Evolutionary conservation across 2,888 invertebrate species (phyloP).

Genomic region (Calliopum simillimum): DNA sequence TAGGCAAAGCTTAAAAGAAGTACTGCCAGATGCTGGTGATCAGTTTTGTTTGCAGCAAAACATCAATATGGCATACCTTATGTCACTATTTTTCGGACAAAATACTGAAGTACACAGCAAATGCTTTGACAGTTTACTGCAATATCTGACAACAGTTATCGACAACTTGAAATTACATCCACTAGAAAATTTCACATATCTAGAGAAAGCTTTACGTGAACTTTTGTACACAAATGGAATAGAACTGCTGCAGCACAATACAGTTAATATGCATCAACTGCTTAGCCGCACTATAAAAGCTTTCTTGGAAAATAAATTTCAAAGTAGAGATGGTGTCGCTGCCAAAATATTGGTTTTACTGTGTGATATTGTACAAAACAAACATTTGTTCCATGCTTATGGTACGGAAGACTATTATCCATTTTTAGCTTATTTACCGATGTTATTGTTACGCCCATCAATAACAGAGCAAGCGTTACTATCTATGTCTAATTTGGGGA

Average conservation of each 20-base stretch:
- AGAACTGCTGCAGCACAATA: slow-evolving; percentile 46
- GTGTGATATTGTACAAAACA: slow-evolving; percentile 67
- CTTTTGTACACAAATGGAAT: slow-evolving; percentile 54
- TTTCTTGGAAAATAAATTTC: slow-evolving; percentile 53
- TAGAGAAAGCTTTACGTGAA: slow-evolving; percentile 55
- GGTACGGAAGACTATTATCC: slow-evolving; percentile 63
- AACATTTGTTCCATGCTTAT: slow-evolving; percentile 60
- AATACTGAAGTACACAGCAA: slow-evolving; percentile 39
- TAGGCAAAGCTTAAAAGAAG: neutral
- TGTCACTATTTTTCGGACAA: slow-evolving; percentile 65
- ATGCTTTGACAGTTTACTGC: slow-evolving; percentile 44
- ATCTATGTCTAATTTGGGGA: slow-evolving; percentile 72
- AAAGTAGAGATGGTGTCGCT: slow-evolving; percentile 58
- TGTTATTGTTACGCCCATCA: slow-evolving; percentile 69
- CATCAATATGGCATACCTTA: slow-evolving; percentile 70
- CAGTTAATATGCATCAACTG: slow-evolving; percentile 55
- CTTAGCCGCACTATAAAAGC: slow-evolving; percentile 54
- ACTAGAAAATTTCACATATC: slow-evolving; percentile 47
- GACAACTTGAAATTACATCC: slow-evolving; percentile 36
- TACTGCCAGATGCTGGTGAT: slow-evolving; percentile 50
- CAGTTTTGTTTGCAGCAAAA: slow-evolving; percentile 70
- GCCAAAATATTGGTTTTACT: slow-evolving; percentile 67
- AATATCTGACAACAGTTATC: slow-evolving; percentile 45
- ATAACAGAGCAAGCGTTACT: slow-evolving; percentile 70
- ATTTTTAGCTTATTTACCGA: slow-evolving; percentile 72